Evolutionary conservation across 1,140 invertebrate genomes (phyloP), one percentile per base, ranked within the genome.

Genomic region (Goniozus legneri): DNA sequence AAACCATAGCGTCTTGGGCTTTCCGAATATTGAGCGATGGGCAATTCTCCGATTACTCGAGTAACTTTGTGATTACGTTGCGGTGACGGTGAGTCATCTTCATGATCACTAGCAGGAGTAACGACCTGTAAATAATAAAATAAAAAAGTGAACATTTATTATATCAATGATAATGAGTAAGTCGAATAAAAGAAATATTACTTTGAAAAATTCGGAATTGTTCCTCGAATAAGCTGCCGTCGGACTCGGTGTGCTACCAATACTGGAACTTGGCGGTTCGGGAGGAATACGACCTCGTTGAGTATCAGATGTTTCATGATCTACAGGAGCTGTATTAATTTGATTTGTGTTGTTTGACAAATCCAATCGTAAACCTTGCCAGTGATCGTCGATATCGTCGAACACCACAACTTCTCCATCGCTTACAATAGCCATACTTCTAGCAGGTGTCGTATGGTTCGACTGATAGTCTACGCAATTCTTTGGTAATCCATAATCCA

Each of bases 21-120:
- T 15, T 90, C 91, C 52, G 93, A 91, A 70, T 95, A 95, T 58
- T 95, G 89, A 24, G 89, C 89, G 58, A 93, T 92, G 10, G 89
- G 89, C 54, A 93, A 73, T 74, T 86, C 88, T 16, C 91, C 92
- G 67, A 94, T 94, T 38, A 92, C 83, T 55, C 88, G 82, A 35
- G 86, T 80, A 8, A 88, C 83, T 76, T 86, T 84, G 37, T 72
- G 71, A 58, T 73, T 74, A 43, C 64, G 67, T 49, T 79, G 77
- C 6, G 77, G 73, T 3, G 76, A 77, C 12, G 73, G 66, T n/a
- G 75, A 78, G 41, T 77, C 73, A 7, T 43, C 64, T 45, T 80
- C 78, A 42, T 73, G 74, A 57, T 79, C 77, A 34, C 74, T 79
- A 27, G 70, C 69, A 24, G 76, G 76, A 33, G 76, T 76, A 39